Evolutionary conservation across 92 coral and sea anemone genomes (phyloP).

Genomic region (Paragorgia papillata): DNA sequence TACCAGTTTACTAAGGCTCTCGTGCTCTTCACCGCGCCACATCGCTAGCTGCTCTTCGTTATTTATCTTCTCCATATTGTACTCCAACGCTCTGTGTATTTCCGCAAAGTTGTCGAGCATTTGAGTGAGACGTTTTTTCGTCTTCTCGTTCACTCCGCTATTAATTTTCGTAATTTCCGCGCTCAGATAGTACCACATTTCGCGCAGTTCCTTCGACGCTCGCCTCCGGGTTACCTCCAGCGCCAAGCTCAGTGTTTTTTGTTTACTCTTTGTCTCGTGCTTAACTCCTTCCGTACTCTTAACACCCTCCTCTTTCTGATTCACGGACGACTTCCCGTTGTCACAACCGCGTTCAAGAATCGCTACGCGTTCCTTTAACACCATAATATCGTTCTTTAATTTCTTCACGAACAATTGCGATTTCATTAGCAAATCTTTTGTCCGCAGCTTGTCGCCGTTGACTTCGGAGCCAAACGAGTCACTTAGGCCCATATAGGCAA

Average conservation of each 20-base stretch:
- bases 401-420: slow-evolving; percentile 17
- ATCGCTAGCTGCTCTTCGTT: slow-evolving; percentile 54
- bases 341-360: not conserved
- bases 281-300: not conserved
- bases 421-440: slow-evolving; percentile 5
- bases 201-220: slow-evolving; percentile 75
- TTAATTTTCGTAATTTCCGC: slow-evolving; percentile 79
- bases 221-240: slow-evolving; percentile 66
- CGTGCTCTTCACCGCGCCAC: slow-evolving; percentile 72
- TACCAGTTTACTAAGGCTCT: slow-evolving; percentile 68
- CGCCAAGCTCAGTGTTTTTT: slow-evolving; percentile 49
- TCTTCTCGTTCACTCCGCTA: slow-evolving; percentile 33
- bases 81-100: slow-evolving; percentile 73
- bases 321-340: not conserved
- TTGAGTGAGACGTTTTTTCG: slow-evolving; percentile 51
- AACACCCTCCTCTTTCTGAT: not conserved
- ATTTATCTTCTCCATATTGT: slow-evolving; percentile 69
- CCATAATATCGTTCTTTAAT: slow-evolving; percentile 1
- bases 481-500: slow-evolving; percentile 7
- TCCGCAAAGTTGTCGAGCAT: slow-evolving; percentile 71
- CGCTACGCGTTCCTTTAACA: not conserved
- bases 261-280: not conserved
- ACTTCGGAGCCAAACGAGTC: not conserved
- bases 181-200: slow-evolving; percentile 87
- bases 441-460: not conserved